Evolutionary conservation across 2,888 invertebrate genomes (phyloP).

Genomic region (Pemphredon lugubris): DNA sequence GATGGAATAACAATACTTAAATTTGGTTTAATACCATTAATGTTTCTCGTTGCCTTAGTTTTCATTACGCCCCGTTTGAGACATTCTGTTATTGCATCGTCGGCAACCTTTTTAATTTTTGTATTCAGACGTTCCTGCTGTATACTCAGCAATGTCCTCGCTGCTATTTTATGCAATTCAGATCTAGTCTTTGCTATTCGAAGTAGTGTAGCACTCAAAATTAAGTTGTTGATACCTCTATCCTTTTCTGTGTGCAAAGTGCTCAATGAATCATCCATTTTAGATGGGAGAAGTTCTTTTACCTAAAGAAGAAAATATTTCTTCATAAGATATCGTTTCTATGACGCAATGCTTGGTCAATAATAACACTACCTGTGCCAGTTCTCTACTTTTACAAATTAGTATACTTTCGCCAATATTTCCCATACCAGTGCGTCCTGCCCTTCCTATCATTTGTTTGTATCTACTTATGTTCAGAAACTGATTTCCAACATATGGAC

Average conservation of each 20-base stretch:
- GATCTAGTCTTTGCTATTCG: constrained; percentile 83
- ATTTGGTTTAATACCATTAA: constrained; percentile 63
- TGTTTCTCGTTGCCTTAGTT: constrained; percentile 51
- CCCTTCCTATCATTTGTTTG: constrained; percentile 97
- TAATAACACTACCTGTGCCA: constrained; percentile 79
- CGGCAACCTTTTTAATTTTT: constrained; percentile 80
- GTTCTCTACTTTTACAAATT: constrained; percentile 86
- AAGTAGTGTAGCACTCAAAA: constrained; percentile 87
- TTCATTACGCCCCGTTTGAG: constrained; percentile 81
- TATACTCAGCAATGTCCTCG: constrained; percentile 85
- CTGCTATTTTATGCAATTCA: constrained; percentile 83
- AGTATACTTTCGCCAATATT: constrained; percentile 93
- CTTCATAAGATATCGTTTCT: neutral
- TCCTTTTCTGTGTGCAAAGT: constrained; percentile 83
- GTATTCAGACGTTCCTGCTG: constrained; percentile 83
- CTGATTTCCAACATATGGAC: constrained; percentile 90
- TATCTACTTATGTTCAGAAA: constrained; percentile 91
- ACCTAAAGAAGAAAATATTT: constrained; percentile 75
- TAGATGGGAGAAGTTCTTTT: constrained; percentile 83
- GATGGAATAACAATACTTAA: constrained; percentile 74
- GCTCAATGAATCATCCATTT: constrained; percentile 87
- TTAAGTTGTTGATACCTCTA: constrained; percentile 84
- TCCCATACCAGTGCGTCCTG: constrained; percentile 94
- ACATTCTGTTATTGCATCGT: constrained; percentile 80
- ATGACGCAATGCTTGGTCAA: neutral